Evolutionary conservation across 2,888 invertebrate species (phyloP), one percentile per base, ranked within the genome.

Genomic region (Heliconius charithonia): DNA sequence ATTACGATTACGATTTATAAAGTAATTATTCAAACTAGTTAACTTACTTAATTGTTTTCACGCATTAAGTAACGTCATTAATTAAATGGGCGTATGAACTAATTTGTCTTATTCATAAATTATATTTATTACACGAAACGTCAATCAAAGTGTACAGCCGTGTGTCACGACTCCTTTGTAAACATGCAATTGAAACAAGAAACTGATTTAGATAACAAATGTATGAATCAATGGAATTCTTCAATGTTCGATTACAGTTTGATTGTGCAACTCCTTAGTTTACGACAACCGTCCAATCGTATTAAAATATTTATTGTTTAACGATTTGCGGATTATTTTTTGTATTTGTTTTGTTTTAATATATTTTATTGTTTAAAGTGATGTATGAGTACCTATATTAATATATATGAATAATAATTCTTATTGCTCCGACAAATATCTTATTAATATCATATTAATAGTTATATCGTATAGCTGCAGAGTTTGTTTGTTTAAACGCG

Each of bases 141-240:
- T 77, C 78, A 81, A 78, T 80, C 78, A 77, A 71, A 56, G 65
- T 62, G 51, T 75, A 67, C 75, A 62, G 59, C 71, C 69, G 69
- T 80, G 78, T 81, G 81, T 80, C 80, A 81, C 63, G 63, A 78
- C 70, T 79, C 72, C 76, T 69, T 69, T 67, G 79, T 81, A 81
- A 81, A 81, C 82, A 81, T 65, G 76, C 77, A 74, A 82, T 81
- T 75, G 76, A 82, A 79, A 71, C 75, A 79, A 80, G 72, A 77
- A 80, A 81, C 77, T 79, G 77, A 78, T 82, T 82, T 79, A 75
- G 78, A 81, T 80, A 80, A 78, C 78, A 78, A 79, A 75, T 77
- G 71, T 71, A 75, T 80, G 78, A 82, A 83, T 81, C 81, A 81
- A 80, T 79, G 9, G 51, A 79, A 51, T 66, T 78, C 73, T 72